Evolutionary conservation across 2,113 vertebrate genomes (phyloP).

Genomic region (Opisthocomus hoazin): DNA sequence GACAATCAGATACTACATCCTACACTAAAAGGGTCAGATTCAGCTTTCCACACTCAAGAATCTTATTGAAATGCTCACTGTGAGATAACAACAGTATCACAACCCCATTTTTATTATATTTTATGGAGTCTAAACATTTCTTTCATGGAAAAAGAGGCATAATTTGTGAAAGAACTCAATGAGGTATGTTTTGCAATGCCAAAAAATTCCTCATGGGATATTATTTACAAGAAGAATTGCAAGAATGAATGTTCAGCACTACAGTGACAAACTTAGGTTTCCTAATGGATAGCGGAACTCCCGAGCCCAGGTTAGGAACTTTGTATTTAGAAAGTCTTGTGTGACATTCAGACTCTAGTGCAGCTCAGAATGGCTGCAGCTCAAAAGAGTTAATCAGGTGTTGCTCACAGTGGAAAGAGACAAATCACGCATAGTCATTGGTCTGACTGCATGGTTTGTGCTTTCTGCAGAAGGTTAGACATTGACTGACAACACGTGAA

Average conservation of each 20-base stretch:
- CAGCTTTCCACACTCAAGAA: neutral
- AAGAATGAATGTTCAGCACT: neutral
- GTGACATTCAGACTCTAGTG: neutral
- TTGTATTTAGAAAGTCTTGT: neutral
- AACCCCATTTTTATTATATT: neutral
- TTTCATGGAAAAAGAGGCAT: neutral
- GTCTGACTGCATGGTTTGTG: neutral
- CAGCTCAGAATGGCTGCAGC: neutral
- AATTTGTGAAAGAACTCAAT: neutral
- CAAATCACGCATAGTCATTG: neutral
- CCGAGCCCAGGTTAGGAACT: neutral
- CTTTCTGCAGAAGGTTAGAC: neutral
- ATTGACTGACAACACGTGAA: neutral
- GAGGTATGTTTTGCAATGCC: neutral
- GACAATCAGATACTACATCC: neutral
- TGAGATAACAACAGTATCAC: neutral
- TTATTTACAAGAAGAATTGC: neutral
- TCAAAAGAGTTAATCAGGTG: neutral
- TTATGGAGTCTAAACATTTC: neutral
- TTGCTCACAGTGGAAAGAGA: neutral
- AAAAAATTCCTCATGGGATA: neutral
- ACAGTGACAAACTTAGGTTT: neutral
- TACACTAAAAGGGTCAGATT: neutral
- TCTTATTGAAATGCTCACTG: neutral
- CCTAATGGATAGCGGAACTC: neutral